Evolutionary conservation across 2,888 invertebrate genomes (phyloP), one percentile per base, ranked within the genome.

Genomic region (Stenichneumon culpator): DNA sequence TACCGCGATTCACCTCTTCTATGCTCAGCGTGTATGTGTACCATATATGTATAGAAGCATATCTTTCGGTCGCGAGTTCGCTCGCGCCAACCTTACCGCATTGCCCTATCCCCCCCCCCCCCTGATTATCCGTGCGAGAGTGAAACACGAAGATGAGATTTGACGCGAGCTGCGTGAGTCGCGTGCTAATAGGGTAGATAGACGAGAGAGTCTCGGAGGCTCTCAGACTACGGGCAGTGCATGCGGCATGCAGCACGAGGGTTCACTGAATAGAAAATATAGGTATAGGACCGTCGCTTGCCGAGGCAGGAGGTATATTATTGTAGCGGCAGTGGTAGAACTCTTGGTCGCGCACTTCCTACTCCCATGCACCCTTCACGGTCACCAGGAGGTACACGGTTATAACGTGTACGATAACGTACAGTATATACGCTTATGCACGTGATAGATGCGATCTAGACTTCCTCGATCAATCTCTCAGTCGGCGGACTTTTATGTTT

Each of bases 111-210:
- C 39, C 22, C 7, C 28, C 63, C 36, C 14, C 39, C 22, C 7
- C 19, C 63, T 52, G 73, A 82, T 84, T 77, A 82, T 68, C 72
- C 77, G 36, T 54, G 74, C 70, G 28, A 57, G 74, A 74, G 84
- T 84, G 82, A 67, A 82, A 84, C 74, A 74, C 82, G 82, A 79
- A 78, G 81, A 82, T 84, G 81, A 84, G 82, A 82, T 85, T 82
- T 85, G 82, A 82, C 57, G 82, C 65, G 82, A 79, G 50, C 67
- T 79, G 82, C 80, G 73, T 79, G 79, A 82, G 84, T 82, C 79
- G 82, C 82, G 79, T 82, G 84, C 79, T 84, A 84, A 84, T 84
- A 75, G 67, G 74, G 39, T 74, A 36, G 67, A 82, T 68, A 67
- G 32, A 73, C 68, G 68, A 54, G 68, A 60, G 69, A 74, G 54